phyloP scores from a whole-genome alignment of 2,113 vertebrate genomes.

The Cricetomys ansorgei region DNA sequence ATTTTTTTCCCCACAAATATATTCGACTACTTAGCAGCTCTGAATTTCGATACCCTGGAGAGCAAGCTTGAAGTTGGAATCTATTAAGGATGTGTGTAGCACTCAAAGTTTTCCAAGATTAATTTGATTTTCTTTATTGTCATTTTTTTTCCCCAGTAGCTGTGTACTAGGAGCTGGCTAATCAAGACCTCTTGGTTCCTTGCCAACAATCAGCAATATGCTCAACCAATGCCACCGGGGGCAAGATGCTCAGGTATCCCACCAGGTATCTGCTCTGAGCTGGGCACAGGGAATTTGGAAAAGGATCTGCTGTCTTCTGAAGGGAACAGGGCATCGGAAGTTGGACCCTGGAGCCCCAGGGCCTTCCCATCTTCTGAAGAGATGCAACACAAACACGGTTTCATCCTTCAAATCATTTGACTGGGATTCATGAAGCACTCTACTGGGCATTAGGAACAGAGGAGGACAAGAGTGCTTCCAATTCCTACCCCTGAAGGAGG shows the following conservation, averaged over 20 bases:
- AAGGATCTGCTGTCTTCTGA: background rate
- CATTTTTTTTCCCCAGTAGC: background rate
- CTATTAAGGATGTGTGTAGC: background rate
- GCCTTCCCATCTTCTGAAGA: background rate
- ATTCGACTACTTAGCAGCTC: constrained; percentile 39
- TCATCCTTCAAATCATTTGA: background rate
- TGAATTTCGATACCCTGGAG: constrained; percentile 21
- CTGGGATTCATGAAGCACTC: background rate
- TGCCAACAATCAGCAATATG: background rate
- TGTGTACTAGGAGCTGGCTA: background rate
- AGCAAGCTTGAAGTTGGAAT: constrained; percentile 43
- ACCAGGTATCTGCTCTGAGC: background rate
- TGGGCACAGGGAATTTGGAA: background rate
- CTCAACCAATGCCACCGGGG: background rate
- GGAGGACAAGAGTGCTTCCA: too few species aligned
- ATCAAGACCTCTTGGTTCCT: background rate
- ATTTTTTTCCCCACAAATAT: constrained; percentile 46
- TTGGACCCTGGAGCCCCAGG: too few species aligned
- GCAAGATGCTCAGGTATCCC: rapidly evolving
- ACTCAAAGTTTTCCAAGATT: constrained; percentile 43
- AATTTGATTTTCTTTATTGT: constrained; percentile 25
- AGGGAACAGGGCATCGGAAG: too few species aligned
- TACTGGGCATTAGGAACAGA: background rate
- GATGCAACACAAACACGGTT: rapidly evolving
- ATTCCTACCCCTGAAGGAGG: background rate